phyloP scores from a whole-genome alignment of 2,797 vertebrate genomes.

The Tachyglossus aculeatus region DNA sequence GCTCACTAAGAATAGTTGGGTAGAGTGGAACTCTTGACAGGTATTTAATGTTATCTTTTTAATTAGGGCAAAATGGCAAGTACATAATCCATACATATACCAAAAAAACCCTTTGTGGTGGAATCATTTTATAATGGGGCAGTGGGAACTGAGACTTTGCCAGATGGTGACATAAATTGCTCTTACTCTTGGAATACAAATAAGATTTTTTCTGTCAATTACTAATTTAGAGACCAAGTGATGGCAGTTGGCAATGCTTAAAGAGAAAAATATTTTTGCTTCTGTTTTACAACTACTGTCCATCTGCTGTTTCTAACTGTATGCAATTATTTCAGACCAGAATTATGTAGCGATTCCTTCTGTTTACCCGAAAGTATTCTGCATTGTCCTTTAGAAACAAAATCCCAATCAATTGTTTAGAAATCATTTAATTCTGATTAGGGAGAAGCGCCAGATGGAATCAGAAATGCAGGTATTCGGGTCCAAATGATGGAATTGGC shows the following conservation, averaged over 20 bases:
- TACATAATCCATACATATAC: background rate
- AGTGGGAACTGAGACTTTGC: background rate
- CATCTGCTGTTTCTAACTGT: slow-evolving; percentile 50
- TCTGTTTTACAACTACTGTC: slow-evolving; percentile 26
- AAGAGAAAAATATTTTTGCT: slow-evolving; percentile 26
- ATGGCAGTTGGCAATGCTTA: slow-evolving; percentile 31
- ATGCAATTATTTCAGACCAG: slow-evolving; percentile 41
- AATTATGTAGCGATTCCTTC: slow-evolving; percentile 1
- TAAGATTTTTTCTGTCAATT: slow-evolving; percentile 34
- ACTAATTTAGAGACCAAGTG: slow-evolving; percentile 18
- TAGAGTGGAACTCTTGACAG: background rate
- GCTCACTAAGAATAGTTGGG: background rate
- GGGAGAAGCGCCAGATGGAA: background rate
- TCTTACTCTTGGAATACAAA: background rate
- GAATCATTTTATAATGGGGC: background rate
- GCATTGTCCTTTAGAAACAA: background rate
- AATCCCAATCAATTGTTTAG: background rate
- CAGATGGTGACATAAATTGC: slow-evolving; percentile 31
- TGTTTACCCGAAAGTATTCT: slow-evolving; percentile 12
- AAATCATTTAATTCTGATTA: background rate
- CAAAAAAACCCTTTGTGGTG: slow-evolving; percentile 17
- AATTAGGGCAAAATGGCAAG: background rate
- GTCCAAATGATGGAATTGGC: background rate
- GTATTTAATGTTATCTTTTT: slow-evolving; percentile 5
- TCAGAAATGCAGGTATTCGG: background rate